phyloP scores from a whole-genome alignment of 2,113 vertebrate genomes.

The Lonchura striata region DNA sequence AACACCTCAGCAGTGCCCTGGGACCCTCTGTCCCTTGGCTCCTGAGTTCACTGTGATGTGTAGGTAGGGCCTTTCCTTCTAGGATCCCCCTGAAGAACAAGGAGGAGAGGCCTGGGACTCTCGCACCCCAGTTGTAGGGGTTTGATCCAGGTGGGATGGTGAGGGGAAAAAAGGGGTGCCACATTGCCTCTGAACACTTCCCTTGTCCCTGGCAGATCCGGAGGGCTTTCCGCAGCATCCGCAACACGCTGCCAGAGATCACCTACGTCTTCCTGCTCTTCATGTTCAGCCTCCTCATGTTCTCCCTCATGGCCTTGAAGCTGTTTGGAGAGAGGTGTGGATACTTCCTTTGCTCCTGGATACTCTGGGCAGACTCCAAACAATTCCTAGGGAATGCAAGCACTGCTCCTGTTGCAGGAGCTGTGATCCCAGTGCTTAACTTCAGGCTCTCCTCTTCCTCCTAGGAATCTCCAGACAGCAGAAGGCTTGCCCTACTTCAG shows the following conservation, averaged over 20 bases:
- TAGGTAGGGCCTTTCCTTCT: background rate
- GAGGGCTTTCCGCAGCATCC: constrained; percentile 87
- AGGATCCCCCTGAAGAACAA: background rate
- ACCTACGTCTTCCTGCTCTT: constrained; percentile 89
- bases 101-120: background rate
- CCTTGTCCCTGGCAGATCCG: constrained; percentile 78
- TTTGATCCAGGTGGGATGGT: background rate
- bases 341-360: background rate
- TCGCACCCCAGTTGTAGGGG: background rate
- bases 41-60: background rate
- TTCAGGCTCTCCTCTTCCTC: background rate
- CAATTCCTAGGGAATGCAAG: background rate
- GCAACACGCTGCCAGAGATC: constrained; percentile 89
- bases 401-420: background rate
- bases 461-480: constrained; percentile 80
- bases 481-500: constrained; percentile 85
- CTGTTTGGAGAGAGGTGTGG: constrained; percentile 86
- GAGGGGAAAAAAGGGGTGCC: background rate
- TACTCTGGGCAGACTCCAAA: background rate
- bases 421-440: background rate
- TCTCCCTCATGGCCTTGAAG: constrained; percentile 93
- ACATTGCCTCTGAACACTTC: background rate
- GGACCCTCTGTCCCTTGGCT: background rate
- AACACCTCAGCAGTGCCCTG: background rate
- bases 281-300: constrained; percentile 90